Conservation (phyloP, 2,113 vertebrate genomes). For the Pungitius pungitius region DNA sequence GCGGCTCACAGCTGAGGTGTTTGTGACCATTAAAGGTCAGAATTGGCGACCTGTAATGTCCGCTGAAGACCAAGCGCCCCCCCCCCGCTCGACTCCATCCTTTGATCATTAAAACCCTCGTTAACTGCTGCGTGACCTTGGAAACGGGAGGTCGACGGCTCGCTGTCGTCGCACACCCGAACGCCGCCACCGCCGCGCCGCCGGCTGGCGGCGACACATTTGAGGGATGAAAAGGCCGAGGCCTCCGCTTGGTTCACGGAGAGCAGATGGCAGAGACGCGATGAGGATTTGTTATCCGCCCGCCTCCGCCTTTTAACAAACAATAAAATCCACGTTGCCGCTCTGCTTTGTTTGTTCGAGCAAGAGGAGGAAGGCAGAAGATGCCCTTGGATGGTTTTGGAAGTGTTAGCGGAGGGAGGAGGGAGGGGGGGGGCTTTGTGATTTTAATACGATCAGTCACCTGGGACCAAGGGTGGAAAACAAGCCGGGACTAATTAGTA, state of each 20-base stretch:
- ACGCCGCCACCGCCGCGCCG: background rate
- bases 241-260: conserved; percentile 55
- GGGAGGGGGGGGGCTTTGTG: background rate
- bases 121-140: conserved; percentile 59
- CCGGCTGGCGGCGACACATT: conserved; percentile 72
- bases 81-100: background rate
- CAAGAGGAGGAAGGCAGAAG: background rate
- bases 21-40: conserved; percentile 66
- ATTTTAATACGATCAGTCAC: conserved; percentile 12
- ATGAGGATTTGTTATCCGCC: conserved; percentile 56
- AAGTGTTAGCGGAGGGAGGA: background rate
- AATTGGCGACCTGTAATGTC: conserved; percentile 49
- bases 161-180: conserved; percentile 11
- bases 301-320: conserved; percentile 45
- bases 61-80: conserved; percentile 34
- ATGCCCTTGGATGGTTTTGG: conserved; percentile 19
- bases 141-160: conserved; percentile 16
- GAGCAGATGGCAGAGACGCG: conserved; percentile 73
- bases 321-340: conserved; percentile 40
- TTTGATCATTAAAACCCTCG: background rate
- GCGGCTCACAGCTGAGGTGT: conserved; percentile 37
- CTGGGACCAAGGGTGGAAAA: conserved; percentile 18
- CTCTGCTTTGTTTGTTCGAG: conserved; percentile 35
- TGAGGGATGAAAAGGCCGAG: conserved; percentile 65
- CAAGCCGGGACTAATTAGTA: conserved; percentile 41